phyloP scores from a whole-genome alignment of 2,888 invertebrate species.

The Rotaria magnacalcarata region DNA sequence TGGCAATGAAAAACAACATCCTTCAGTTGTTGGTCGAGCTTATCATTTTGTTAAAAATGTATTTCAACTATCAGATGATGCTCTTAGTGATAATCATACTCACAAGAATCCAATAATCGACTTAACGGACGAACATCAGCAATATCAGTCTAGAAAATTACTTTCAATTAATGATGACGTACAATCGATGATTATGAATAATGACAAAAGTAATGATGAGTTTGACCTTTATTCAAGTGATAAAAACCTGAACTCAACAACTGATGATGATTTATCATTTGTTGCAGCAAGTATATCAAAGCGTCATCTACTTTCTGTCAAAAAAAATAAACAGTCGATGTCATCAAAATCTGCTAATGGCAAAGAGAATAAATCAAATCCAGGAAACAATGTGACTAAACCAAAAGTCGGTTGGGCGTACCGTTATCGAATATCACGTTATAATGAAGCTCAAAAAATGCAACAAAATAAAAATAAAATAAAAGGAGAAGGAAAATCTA shows the following conservation, averaged over 20 bases:
- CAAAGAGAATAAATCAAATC: not conserved
- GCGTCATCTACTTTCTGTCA: not conserved
- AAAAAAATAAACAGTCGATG: not conserved
- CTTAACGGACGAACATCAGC: not conserved
- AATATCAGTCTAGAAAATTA: constrained; percentile 6
- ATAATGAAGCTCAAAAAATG: not conserved
- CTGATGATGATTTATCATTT: not conserved
- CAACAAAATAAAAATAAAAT: not conserved
- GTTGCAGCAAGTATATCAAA: not conserved
- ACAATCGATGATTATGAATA: not conserved
- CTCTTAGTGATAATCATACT: not conserved
- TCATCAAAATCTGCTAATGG: not conserved
- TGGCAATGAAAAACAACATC: not conserved
- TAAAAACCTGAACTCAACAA: not conserved
- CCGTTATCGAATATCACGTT: constrained; percentile 41
- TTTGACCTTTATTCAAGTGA: not conserved
- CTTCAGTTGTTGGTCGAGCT: not conserved
- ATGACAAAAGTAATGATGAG: not conserved
- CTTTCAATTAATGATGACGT: not conserved
- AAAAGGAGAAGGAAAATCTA: not conserved
- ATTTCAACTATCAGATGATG: constrained; percentile 31
- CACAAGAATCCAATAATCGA: not conserved
- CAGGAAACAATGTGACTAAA: not conserved
- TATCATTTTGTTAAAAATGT: constrained; percentile 20
- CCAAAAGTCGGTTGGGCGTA: constrained; percentile 43